A percentile compares a stretch with the other conserved stretches of the same genome.
Conservation (phyloP, 2,888 invertebrate genomes). For the Teleiodes luculella region DNA sequence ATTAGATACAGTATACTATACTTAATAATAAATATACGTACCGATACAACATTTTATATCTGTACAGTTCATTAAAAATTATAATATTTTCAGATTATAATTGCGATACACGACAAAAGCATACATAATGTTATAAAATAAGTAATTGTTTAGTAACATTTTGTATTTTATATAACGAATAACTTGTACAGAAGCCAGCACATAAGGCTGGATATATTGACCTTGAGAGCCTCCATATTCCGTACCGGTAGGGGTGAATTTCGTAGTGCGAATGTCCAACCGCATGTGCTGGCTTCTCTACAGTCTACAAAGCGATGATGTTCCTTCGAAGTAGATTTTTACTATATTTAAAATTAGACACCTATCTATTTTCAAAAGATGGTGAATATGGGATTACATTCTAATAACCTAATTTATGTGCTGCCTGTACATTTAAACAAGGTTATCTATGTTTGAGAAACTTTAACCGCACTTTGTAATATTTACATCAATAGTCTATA, state of each 20-base stretch:
- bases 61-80: constrained; percentile 38
- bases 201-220: too few relatives aligned
- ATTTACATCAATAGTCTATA: constrained; percentile 20
- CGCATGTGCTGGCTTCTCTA: too few relatives aligned
- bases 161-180: neutral
- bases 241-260: too few relatives aligned
- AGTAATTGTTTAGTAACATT: neutral
- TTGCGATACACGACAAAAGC: constrained; percentile 42
- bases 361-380: too few relatives aligned
- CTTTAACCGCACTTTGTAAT: constrained; percentile 43
- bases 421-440: constrained; percentile 1
- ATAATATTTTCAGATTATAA: constrained; percentile 33
- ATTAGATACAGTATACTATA: neutral
- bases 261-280: too few relatives aligned
- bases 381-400: neutral
- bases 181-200: too few relatives aligned
- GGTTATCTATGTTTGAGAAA: constrained; percentile 36
- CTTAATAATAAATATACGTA: constrained; percentile 27
- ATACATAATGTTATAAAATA: constrained; percentile 19
- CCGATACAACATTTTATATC: constrained; percentile 31
- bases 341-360: too few relatives aligned
- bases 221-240: too few relatives aligned
- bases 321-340: too few relatives aligned
- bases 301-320: too few relatives aligned
- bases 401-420: neutral